Percentiles rank a stretch among this genome's conserved stretches.
Evolutionary conservation across 2,113 vertebrate species (phyloP).

Genomic region (Phoxinus phoxinus): DNA sequence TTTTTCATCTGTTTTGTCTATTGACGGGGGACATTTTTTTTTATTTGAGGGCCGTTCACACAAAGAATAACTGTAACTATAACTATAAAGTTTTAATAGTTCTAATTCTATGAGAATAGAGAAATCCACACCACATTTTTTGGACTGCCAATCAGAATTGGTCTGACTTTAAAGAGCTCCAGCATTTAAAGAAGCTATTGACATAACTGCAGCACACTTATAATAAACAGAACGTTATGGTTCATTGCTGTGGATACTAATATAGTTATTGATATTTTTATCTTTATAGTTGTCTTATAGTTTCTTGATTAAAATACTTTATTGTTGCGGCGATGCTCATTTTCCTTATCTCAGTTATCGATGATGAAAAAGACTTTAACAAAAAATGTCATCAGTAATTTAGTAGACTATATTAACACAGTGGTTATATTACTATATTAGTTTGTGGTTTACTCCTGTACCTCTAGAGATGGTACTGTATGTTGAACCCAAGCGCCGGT

Average conservation of each 20-base stretch:
- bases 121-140: not conserved
- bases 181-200: not conserved
- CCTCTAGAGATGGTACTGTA: not conserved
- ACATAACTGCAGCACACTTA: not conserved
- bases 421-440: not conserved
- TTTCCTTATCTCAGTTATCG: not conserved
- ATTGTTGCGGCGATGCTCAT: not conserved
- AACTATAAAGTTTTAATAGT: too few species aligned
- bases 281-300: too few species aligned
- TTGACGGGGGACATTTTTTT: not conserved
- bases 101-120: too few species aligned
- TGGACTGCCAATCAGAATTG: not conserved
- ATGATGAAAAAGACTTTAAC: not conserved
- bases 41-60: not conserved
- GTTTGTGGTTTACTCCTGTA: not conserved
- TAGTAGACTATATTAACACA: not conserved
- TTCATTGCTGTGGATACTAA: not conserved
- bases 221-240: not conserved
- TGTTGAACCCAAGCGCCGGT: not conserved
- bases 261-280: not conserved
- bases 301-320: not conserved
- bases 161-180: not conserved
- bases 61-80: not conserved
- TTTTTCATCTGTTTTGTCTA: not conserved
- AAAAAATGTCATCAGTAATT: not conserved